Evolutionary conservation across 2,113 vertebrate genomes (phyloP), one percentile per base, ranked within the genome.

Genomic region (Poeciliopsis occidentalis): DNA sequence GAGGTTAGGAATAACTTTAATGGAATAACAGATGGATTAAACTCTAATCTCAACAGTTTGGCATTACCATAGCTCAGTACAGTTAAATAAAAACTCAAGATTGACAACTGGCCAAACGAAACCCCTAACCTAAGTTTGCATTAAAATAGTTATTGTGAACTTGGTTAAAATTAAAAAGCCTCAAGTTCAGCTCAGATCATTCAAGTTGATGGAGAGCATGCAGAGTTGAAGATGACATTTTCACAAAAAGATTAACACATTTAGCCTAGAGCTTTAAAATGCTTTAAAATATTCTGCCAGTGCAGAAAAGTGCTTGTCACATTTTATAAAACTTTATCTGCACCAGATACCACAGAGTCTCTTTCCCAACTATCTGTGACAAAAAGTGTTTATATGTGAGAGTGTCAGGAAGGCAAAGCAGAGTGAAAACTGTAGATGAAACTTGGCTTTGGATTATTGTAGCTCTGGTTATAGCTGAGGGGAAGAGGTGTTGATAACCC

Each of bases 401-500:
- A 24, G 30, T 78, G 69, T 75, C 67, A 63, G 74, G 73, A 13
- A 60, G 71, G 26, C 19, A 71, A 64, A 62, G 51, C 27, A 17
- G 47, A 65, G 68, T 19, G 22, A 1, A 62, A 60, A 29, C 26
- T 30, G 41, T 19, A 17, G 30, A 82, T 66, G 64, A 29, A 65
- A 60, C 60, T 75, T 67, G 62, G 77, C 29, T 66, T 51, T 8
- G 4, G 67, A 60, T 82, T 68, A 64, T 74, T 85, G 73, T 80
- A 60, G 69, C 37, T 44, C 7, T 8, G 64, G 71, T 60, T 79
- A 62, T 67, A 64, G 75, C 57, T 22, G 57, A 37, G 61, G 75
- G 60, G 79, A 66, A 79, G 69, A 63, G 71, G 51, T 79, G 86
- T 72, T 78, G 79, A 89, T 78, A 76, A 78, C 39, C 76, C 60